Percentiles rank a stretch among this genome's conserved stretches.
Evolutionary conservation across 2,797 vertebrate genomes (phyloP).

Genomic region (Silurus lanzhouensis): DNA sequence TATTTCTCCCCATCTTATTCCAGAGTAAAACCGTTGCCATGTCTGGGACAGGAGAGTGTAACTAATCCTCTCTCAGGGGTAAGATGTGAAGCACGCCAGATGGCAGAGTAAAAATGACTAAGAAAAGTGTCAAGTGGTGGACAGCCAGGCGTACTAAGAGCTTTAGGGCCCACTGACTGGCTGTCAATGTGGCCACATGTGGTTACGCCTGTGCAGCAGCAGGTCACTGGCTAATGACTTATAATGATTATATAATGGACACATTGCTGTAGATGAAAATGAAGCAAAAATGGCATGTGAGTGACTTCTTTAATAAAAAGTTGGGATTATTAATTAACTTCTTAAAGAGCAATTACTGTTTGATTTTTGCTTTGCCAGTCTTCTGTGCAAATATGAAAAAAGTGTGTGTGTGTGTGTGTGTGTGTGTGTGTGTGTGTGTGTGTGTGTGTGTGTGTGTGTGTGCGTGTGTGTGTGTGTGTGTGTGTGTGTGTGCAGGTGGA

Average conservation of each 20-base stretch:
- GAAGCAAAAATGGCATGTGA: neutral
- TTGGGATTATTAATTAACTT: neutral
- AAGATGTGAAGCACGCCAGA: slow-evolving; percentile 51
- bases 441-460: neutral
- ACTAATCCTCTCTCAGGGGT: slow-evolving; percentile 52
- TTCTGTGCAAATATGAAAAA: neutral
- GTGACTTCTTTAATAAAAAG: slow-evolving; percentile 9
- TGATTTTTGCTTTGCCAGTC: neutral
- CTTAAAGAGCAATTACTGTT: neutral
- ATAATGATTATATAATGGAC: slow-evolving; percentile 29
- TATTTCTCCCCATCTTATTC: slow-evolving; percentile 33
- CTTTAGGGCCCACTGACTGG: slow-evolving; percentile 43
- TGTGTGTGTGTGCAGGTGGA: neutral
- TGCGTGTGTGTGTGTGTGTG: neutral
- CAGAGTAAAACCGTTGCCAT: slow-evolving; percentile 47
- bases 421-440: too few relatives aligned
- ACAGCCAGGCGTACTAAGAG: slow-evolving; percentile 45
- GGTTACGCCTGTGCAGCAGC: slow-evolving; percentile 45
- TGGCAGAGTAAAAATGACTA: slow-evolving; percentile 51
- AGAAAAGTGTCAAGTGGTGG: slow-evolving; percentile 54
- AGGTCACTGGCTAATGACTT: slow-evolving; percentile 53
- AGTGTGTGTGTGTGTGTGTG: neutral
- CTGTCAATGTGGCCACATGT: slow-evolving; percentile 51
- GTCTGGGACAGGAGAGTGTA: slow-evolving; percentile 35
- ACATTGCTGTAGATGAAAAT: neutral